Evolutionary conservation across 2,797 vertebrate species (phyloP).

Genomic region (Allobates femoralis): DNA sequence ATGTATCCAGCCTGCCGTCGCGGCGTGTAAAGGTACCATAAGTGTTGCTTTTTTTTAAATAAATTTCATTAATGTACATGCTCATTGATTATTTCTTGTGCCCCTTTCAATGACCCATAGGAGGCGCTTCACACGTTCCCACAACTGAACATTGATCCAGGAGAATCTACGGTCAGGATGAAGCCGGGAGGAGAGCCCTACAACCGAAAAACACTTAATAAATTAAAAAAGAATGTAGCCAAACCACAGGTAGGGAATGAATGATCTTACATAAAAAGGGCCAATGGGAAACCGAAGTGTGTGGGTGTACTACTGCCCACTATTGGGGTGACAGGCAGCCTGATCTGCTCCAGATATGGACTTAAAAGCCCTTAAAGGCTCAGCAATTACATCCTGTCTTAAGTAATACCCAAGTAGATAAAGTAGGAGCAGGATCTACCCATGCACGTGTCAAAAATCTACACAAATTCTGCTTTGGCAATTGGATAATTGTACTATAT

Average conservation of each 20-base stretch:
- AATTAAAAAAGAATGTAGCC: slow-evolving; percentile 88
- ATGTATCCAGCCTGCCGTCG: no score
- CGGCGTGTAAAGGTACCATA: no score
- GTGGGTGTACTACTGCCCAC: no score
- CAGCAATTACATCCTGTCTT: background rate
- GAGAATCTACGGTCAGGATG: slow-evolving; percentile 80
- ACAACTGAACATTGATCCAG: slow-evolving; percentile 85
- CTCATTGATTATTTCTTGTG: background rate
- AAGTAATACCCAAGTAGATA: background rate
- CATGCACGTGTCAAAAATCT: background rate
- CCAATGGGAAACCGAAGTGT: no score
- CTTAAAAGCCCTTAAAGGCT: no score
- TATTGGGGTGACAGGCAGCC: no score
- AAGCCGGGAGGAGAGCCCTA: slow-evolving; percentile 87
- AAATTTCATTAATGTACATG: background rate
- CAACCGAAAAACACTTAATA: slow-evolving; percentile 93
- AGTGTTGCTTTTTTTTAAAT: background rate
- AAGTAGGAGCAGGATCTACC: background rate
- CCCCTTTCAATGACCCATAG: slow-evolving; percentile 67
- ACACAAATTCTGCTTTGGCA: background rate
- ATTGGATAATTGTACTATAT: background rate
- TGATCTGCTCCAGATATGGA: no score
- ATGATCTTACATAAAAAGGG: background rate
- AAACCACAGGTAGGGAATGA: slow-evolving; percentile 83
- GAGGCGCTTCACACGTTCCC: slow-evolving; percentile 89